Evolutionary conservation across 2,797 vertebrate genomes (phyloP).

Genomic region (Sebastes ruberrimus): DNA sequence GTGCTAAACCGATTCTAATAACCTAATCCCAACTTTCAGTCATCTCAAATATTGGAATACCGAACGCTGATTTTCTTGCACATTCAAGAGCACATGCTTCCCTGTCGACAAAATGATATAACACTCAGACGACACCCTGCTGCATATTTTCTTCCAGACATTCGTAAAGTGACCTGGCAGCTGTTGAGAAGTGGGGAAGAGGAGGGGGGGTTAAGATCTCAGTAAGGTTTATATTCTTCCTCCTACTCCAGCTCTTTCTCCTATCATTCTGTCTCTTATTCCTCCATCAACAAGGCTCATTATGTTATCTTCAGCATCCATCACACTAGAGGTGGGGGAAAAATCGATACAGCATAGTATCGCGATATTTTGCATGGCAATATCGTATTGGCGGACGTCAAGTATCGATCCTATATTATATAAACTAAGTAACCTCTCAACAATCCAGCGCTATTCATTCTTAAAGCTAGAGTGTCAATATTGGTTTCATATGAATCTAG

Average conservation of each 20-base stretch:
- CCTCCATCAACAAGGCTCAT: conserved; percentile 57
- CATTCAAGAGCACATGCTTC: conserved; percentile 33
- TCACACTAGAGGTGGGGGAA: neutral
- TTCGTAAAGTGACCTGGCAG: conserved; percentile 72
- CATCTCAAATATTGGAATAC: conserved; percentile 1
- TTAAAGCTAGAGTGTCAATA: too few species aligned
- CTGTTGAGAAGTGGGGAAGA: conserved; percentile 59
- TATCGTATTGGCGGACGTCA: rapidly evolving
- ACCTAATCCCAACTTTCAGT: conserved; percentile 18
- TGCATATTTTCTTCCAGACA: conserved; percentile 56
- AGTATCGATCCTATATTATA: too few species aligned
- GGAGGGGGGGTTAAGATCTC: conserved; percentile 5
- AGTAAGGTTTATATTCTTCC: conserved; percentile 35
- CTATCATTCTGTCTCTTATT: conserved; percentile 46
- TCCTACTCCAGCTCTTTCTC: conserved; percentile 48
- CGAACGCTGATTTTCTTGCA: conserved; percentile 9
- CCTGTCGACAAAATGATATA: conserved; percentile 53
- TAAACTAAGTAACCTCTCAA: too few species aligned
- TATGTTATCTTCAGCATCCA: conserved; percentile 20
- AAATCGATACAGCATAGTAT: too few species aligned
- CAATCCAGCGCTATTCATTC: too few species aligned
- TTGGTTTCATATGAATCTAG: too few species aligned
- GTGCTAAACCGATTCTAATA: neutral
- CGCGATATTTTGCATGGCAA: rapidly evolving
- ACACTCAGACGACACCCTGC: conserved; percentile 59